phyloP scores from a whole-genome alignment of 2,113 vertebrate species.

The Pitta sordida region DNA sequence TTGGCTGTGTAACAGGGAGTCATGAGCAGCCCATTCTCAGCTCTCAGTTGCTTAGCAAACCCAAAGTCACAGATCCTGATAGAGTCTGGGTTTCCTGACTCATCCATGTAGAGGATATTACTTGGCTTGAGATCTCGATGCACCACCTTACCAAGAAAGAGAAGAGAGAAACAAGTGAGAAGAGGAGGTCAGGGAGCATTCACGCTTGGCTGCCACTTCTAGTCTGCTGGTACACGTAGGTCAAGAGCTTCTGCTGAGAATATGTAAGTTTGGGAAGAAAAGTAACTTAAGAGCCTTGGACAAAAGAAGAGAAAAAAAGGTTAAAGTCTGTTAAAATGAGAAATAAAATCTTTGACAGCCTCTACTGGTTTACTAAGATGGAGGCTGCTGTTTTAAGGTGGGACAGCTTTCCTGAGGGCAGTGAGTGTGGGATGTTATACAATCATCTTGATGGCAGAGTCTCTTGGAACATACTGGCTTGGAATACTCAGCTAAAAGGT shows the following conservation, averaged over 20 bases:
- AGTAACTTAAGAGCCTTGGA: not conserved
- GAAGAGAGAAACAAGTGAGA: not conserved
- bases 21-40: constrained; percentile 93
- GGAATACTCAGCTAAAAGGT: not conserved
- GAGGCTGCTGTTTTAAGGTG: not conserved
- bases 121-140: constrained; percentile 95
- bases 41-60: constrained; percentile 92
- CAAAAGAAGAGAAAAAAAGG: not conserved
- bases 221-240: not conserved
- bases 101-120: constrained; percentile 92
- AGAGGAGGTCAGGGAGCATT: not conserved
- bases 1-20: constrained; percentile 96
- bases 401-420: not conserved
- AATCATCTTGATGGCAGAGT: not conserved
- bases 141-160: constrained; percentile 80
- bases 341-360: not conserved
- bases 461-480: not conserved
- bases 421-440: not conserved
- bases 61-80: constrained; percentile 93
- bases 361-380: not conserved
- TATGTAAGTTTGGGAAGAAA: not conserved
- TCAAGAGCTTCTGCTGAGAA: not conserved
- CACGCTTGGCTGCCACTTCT: not conserved
- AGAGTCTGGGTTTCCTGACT: constrained; percentile 87
- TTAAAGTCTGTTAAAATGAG: not conserved